phyloP scores from a whole-genome alignment of 2,888 invertebrate genomes.

The Auanema freiburgensis region DNA sequence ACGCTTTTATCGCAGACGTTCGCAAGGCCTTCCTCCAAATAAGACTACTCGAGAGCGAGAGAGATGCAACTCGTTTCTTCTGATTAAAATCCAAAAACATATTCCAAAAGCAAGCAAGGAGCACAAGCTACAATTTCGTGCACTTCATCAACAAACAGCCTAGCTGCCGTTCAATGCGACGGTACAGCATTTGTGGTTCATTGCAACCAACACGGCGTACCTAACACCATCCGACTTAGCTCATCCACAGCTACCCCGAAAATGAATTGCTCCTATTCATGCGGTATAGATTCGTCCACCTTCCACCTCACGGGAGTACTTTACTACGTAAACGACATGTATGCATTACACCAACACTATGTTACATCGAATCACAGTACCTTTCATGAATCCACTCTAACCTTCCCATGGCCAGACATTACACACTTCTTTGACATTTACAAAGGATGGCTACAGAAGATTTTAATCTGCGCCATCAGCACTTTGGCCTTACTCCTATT shows the following conservation, averaged over 20 bases:
- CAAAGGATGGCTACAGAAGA: not conserved
- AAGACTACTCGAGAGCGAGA: slow-evolving; percentile 20
- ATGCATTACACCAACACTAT: not conserved
- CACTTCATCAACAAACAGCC: not conserved
- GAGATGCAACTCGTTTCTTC: slow-evolving; percentile 30
- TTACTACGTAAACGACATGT: not conserved
- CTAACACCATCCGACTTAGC: not conserved
- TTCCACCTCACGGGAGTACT: slow-evolving; percentile 3
- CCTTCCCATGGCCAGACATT: slow-evolving; percentile 5
- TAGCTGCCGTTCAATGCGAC: not conserved
- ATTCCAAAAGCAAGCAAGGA: not conserved
- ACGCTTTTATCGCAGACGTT: slow-evolving; percentile 27
- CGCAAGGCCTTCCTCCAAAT: slow-evolving; percentile 42
- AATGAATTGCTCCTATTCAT: not conserved
- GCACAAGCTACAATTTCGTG: not conserved
- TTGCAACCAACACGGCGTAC: not conserved
- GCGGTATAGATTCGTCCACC: not conserved
- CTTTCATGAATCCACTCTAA: not conserved
- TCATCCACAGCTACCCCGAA: not conserved
- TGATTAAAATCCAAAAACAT: too few relatives aligned
- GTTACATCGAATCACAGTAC: too few relatives aligned
- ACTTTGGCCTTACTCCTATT: too few relatives aligned
- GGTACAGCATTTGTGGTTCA: not conserved
- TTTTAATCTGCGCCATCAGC: not conserved
- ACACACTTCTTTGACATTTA: not conserved